Percentiles rank a stretch among this genome's conserved stretches.
These are phyloP conservation scores for Bombus breviceps DNA, from an alignment of 1,140 invertebrate species.

Conservation along the genomic window DNA sequence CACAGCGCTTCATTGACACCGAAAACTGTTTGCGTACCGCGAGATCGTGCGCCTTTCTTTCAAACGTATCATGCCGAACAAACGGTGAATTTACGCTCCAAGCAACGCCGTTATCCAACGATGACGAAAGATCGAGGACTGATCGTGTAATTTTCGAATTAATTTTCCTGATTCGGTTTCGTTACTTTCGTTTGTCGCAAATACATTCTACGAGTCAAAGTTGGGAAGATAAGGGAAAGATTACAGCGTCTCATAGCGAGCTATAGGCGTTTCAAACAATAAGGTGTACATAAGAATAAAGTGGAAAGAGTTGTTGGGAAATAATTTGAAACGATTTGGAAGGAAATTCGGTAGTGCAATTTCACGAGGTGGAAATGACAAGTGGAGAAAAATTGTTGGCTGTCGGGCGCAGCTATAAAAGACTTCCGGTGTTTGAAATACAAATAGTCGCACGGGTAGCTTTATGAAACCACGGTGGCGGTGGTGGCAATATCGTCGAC, in stretches of 20 bases:
- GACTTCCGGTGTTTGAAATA: conserved; percentile 7
- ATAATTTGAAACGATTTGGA: not conserved
- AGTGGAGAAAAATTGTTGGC: not conserved
- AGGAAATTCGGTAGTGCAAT: too few relatives aligned
- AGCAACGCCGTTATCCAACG: not conserved
- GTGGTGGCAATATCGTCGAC: not conserved
- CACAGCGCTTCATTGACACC: not conserved
- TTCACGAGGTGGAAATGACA: not conserved
- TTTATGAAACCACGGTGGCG: not conserved
- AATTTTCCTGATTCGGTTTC: not conserved
- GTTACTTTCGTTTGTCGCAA: too few relatives aligned
- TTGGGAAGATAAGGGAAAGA: too few relatives aligned
- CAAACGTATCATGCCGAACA: not conserved
- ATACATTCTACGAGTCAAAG: too few relatives aligned
- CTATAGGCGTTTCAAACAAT: not conserved
- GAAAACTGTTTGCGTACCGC: not conserved
- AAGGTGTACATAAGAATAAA: not conserved
- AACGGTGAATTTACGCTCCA: not conserved
- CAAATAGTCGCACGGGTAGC: not conserved
- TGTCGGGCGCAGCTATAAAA: not conserved
- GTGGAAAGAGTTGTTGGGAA: not conserved
- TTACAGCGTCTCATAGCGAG: too few relatives aligned
- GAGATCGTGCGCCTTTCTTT: not conserved
- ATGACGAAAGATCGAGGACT: not conserved
- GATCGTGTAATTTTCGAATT: not conserved